Evolutionary conservation across 2,113 vertebrate genomes (phyloP).

Genomic region (Alligator mississippiensis): DNA sequence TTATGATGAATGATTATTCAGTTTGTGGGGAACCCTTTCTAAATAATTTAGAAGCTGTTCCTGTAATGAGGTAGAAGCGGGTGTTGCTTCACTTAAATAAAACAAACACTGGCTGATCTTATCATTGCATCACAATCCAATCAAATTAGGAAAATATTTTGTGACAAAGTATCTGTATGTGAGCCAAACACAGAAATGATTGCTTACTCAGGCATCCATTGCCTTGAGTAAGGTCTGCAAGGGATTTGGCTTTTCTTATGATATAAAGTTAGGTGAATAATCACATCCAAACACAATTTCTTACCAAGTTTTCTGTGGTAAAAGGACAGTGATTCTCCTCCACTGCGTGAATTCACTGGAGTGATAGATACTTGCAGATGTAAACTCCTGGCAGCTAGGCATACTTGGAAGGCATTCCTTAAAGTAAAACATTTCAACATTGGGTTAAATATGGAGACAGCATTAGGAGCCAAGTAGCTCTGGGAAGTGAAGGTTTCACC

Average conservation of each 20-base stretch:
- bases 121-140: conserved; percentile 1
- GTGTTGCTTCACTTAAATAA: neutral
- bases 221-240: neutral
- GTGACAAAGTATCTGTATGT: neutral
- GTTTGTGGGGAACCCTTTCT: neutral
- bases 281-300: neutral
- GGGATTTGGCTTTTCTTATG: neutral
- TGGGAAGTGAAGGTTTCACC: neutral
- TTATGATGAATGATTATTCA: neutral
- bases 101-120: conserved; percentile 45
- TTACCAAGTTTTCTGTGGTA: conserved; percentile 98
- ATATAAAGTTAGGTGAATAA: neutral
- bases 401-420: conserved; percentile 98
- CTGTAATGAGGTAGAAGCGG: neutral
- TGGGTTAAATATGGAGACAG: neutral
- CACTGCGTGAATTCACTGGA: conserved; percentile 94
- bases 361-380: conserved; percentile 94
- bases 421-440: conserved; percentile 52
- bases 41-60: neutral
- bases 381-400: conserved; percentile 98
- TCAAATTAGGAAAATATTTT: neutral
- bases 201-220: neutral
- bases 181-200: neutral
- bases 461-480: neutral
- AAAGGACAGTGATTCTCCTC: conserved; percentile 91